Conservation (phyloP, 2,113 vertebrate genomes). For the Corythornis vintsioides region DNA sequence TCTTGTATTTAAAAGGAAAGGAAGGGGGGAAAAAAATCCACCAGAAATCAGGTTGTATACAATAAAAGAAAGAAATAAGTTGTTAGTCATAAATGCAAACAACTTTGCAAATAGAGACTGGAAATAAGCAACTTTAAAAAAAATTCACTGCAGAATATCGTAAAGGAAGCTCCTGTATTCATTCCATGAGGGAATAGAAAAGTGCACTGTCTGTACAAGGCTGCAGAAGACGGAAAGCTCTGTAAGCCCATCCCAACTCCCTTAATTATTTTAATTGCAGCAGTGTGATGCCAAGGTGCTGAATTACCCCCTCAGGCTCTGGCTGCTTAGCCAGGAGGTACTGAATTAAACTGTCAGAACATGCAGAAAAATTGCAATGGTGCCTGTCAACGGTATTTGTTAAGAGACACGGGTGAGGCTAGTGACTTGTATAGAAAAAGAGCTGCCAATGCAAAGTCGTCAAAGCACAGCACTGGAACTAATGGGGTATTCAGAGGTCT, state of each 20-base stretch:
- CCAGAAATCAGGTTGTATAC: neutral
- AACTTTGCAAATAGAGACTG: neutral
- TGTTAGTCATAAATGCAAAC: neutral
- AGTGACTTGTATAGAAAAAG: slow-evolving; percentile 80
- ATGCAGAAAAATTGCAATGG: slow-evolving; percentile 81
- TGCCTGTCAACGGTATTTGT: slow-evolving; percentile 85
- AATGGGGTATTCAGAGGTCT: slow-evolving; percentile 84
- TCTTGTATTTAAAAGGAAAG: neutral
- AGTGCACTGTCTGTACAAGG: slow-evolving; percentile 63
- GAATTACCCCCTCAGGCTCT: slow-evolving; percentile 81
- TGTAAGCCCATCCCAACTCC: slow-evolving; percentile 80
- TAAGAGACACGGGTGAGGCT: slow-evolving; percentile 78
- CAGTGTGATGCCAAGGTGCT: slow-evolving; percentile 79
- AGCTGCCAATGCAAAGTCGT: slow-evolving; percentile 78
- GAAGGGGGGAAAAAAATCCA: too few species aligned
- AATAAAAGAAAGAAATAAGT: neutral
- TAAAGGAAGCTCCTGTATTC: slow-evolving; percentile 48
- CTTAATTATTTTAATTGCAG: slow-evolving; percentile 98
- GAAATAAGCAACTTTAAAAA: slow-evolving; percentile 27
- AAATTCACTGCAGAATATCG: slow-evolving; percentile 42
- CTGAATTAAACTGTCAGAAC: slow-evolving; percentile 88
- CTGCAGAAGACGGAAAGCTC: slow-evolving; percentile 68
- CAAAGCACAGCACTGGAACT: slow-evolving; percentile 84
- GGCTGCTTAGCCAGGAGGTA: slow-evolving; percentile 80
- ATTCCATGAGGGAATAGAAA: slow-evolving; percentile 55